Evolutionary conservation across 30 jellyfish, hydroid and myxozoan species (phyloP), one percentile per base, ranked within the genome.

Genomic region (Hydra vulgaris): DNA sequence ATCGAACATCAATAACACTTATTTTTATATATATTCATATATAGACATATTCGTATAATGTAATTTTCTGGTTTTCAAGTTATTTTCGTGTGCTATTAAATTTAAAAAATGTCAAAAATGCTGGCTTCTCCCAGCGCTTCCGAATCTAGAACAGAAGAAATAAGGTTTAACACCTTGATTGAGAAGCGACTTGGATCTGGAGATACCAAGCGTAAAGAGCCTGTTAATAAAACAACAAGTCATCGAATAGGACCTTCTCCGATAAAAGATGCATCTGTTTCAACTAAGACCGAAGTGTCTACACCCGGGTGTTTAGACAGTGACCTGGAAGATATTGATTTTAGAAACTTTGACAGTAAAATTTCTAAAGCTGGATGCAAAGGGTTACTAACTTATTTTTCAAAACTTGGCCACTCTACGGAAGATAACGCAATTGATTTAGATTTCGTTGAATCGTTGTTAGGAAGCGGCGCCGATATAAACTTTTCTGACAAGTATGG

Each of bases 191-290:
- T 40, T 5, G 61, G 61, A 40, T 40, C 61, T 40, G 75, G 75
- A 23, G 27, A 68, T 20, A 68, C 75, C 8, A 68, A 68, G 75
- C 25, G 75, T 20, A 68, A 16, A 23, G 75, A 68, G 16, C 25
- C 16, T 16, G 16, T 3, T 3, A 23, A 68, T 68, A 68, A 68
- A 23, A 3, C 75, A 5, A 23, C 26, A n/a, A 68, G 75, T 56
- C 82, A 94, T 70, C 94, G 99, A 21, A 94, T 88, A 23, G 99
- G 99, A 0, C 99, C 99, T 15, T 96, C 99, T 26, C 99, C 99
- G 8, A 85, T 94, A 22, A 89, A 87, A 66, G 99, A 94, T 53
- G 95, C 83, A 23, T 55, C 89, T 26, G 23, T 79, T 79, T 83
- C 88, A 74, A 94, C 87, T 66, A 86, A 92, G 4, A 56, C 76